Evolutionary conservation across 2,888 invertebrate genomes (phyloP).

Genomic region (Candidula unifasciata): DNA sequence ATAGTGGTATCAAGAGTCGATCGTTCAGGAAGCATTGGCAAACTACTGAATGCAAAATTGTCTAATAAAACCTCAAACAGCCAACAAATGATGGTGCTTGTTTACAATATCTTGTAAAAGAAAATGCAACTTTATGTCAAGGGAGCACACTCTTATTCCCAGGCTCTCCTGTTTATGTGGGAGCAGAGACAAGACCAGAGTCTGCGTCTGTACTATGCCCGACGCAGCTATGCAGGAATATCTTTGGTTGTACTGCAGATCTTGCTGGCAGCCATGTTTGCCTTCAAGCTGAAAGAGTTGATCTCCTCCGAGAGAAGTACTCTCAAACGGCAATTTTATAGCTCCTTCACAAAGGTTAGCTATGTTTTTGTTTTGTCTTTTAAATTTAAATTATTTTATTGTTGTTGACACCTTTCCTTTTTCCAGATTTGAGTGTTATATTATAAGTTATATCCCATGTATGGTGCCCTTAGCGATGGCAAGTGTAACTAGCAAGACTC

Average conservation of each 20-base stretch:
- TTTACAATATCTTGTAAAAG: too few species aligned
- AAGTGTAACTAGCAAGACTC: too few species aligned
- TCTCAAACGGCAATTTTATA: constrained; percentile 73
- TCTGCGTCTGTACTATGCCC: constrained; percentile 71
- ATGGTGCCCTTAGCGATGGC: too few species aligned
- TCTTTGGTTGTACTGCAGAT: constrained; percentile 69
- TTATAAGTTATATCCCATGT: too few species aligned
- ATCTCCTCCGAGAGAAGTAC: constrained; percentile 70
- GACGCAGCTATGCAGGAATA: constrained; percentile 69
- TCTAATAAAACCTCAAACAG: too few species aligned
- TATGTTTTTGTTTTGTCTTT: not conserved
- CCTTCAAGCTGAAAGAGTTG: constrained; percentile 68
- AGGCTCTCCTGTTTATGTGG: constrained; percentile 74
- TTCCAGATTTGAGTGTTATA: not conserved
- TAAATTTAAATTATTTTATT: too few species aligned
- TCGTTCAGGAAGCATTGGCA: too few species aligned
- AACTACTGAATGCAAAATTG: too few species aligned
- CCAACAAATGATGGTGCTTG: too few species aligned
- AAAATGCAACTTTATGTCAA: too few species aligned
- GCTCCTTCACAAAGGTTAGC: constrained; percentile 72
- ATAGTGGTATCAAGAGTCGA: too few species aligned
- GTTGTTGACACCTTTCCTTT: not conserved
- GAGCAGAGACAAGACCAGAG: constrained; percentile 73
- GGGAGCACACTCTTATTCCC: constrained; percentile 42
- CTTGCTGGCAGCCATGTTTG: constrained; percentile 71